A percentile compares a stretch with the other conserved stretches of the same genome.
These are phyloP conservation scores for Spatulosminthurus flaviceps DNA, from an alignment of 2,888 invertebrate species.

Conservation along the genomic window DNA sequence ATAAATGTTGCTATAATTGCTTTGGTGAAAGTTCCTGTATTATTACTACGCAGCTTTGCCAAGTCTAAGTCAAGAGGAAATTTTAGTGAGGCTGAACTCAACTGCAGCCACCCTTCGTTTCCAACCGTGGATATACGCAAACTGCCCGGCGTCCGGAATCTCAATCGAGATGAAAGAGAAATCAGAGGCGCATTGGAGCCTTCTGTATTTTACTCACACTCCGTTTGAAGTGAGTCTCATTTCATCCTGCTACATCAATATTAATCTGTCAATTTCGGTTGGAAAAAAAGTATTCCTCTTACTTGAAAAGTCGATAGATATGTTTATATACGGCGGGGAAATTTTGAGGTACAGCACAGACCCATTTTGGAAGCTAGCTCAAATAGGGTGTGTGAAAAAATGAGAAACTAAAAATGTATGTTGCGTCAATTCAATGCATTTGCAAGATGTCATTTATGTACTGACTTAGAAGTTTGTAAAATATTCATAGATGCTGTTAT, in stretches of 20 bases:
- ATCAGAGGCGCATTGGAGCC: constrained; percentile 36
- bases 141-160: constrained; percentile 42
- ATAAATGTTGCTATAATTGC: neutral
- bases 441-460: no score
- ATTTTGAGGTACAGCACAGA: no score
- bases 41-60: constrained; percentile 27
- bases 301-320: no score
- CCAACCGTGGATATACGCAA: constrained; percentile 34
- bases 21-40: neutral
- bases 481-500: neutral
- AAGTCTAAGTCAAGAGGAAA: constrained; percentile 31
- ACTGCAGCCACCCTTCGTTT: constrained; percentile 36
- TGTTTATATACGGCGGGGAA: no score
- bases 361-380: no score
- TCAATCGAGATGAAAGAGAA: constrained; percentile 46
- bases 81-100: constrained; percentile 33
- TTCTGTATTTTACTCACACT: constrained; percentile 44
- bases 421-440: no score
- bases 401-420: no score
- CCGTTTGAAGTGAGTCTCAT: constrained; percentile 34
- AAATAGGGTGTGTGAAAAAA: no score
- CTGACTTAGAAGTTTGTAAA: neutral
- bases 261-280: constrained; percentile 25
- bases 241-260: constrained; percentile 20
- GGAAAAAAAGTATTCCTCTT: neutral